Percentiles rank a stretch among this genome's conserved stretches.
Evolutionary conservation across 2,797 vertebrate genomes (phyloP).

Genomic region (Tokudaia muenninki): DNA sequence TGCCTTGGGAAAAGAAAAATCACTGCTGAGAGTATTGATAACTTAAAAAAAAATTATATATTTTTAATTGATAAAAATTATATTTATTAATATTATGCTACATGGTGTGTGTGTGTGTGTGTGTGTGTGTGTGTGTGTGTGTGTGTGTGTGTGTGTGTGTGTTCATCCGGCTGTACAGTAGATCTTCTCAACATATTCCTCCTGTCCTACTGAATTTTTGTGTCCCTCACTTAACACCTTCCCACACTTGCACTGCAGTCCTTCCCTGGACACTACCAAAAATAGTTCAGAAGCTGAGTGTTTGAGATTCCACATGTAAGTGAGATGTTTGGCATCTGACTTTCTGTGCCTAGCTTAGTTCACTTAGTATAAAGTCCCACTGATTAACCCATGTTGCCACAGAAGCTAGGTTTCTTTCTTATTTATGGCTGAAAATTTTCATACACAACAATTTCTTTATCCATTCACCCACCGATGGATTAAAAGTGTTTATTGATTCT

Average conservation of each 20-base stretch:
- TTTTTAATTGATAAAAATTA: not conserved
- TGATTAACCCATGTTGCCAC: not conserved
- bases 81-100: not conserved
- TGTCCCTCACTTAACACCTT: not conserved
- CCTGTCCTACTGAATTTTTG: not conserved
- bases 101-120: not conserved
- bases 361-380: not conserved
- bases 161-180: not conserved
- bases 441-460: not conserved
- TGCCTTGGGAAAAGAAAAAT: not conserved
- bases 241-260: not conserved
- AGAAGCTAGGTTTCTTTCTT: not conserved
- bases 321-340: not conserved
- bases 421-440: not conserved
- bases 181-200: not conserved
- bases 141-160: not conserved
- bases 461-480: not conserved
- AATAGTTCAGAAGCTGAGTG: not conserved
- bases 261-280: not conserved
- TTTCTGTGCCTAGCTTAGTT: not conserved
- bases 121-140: not conserved
- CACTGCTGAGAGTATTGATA: not conserved
- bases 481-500: not conserved
- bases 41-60: not conserved
- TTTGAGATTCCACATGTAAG: not conserved